Evolutionary conservation across 2,888 invertebrate species (phyloP).

Genomic region (Tinea semifulvella): DNA sequence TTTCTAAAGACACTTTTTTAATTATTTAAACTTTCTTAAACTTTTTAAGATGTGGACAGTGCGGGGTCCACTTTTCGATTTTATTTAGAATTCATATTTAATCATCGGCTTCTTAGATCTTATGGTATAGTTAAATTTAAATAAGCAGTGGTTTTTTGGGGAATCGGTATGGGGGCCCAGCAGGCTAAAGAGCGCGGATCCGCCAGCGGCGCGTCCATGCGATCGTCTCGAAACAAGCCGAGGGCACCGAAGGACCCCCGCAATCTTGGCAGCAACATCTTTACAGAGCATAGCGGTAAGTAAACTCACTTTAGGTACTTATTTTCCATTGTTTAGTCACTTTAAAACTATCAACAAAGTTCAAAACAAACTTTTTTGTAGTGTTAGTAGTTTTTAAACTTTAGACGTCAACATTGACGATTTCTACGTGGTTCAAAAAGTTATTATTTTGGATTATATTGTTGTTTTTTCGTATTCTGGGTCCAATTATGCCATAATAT

Average conservation of each 20-base stretch:
- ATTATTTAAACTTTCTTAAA: constrained; percentile 16
- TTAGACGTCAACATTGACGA: background rate
- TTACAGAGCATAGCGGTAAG: constrained; percentile 95
- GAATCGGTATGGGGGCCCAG: constrained; percentile 84
- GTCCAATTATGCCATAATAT: no score
- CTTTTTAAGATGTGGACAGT: constrained; percentile 11
- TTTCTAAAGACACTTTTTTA: constrained; percentile 17
- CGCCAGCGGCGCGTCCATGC: constrained; percentile 76
- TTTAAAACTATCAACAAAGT: background rate
- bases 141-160: background rate
- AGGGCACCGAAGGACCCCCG: constrained; percentile 83
- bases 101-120: background rate
- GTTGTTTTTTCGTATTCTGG: no score
- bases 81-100: background rate
- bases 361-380: background rate
- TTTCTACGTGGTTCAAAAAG: no score
- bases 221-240: constrained; percentile 79
- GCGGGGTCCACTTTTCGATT: constrained; percentile 8
- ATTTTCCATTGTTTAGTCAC: background rate
- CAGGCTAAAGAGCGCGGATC: constrained; percentile 90
- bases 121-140: background rate
- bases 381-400: background rate
- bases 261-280: constrained; percentile 88
- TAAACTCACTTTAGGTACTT: constrained; percentile 21
- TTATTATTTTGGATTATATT: no score